phyloP scores from a whole-genome alignment of 2,888 invertebrate genomes.

The Venusia cambrica region DNA sequence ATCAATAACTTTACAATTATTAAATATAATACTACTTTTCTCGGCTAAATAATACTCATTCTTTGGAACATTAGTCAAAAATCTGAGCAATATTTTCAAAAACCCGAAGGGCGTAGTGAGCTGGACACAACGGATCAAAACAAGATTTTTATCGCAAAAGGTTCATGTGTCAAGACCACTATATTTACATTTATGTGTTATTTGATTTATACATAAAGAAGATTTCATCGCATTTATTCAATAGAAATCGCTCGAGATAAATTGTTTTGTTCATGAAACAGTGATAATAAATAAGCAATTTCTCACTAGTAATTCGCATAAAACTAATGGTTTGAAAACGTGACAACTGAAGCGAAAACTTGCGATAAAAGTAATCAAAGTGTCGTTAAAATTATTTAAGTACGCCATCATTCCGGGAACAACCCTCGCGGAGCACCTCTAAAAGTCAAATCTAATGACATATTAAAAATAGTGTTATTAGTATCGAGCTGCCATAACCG shows the following conservation, averaged over 20 bases:
- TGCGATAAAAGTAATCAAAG: slow-evolving; percentile 79
- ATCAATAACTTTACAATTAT: no score
- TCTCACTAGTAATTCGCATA: slow-evolving; percentile 72
- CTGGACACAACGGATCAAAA: no score
- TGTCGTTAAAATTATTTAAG: slow-evolving; percentile 77
- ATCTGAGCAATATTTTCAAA: no score
- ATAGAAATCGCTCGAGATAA: slow-evolving; percentile 37
- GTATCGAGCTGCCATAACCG: not conserved
- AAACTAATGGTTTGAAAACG: slow-evolving; percentile 78
- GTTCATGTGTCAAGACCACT: no score
- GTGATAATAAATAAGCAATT: slow-evolving; percentile 70
- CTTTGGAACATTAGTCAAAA: no score
- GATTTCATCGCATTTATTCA: slow-evolving; percentile 34
- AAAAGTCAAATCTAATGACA: slow-evolving; percentile 28
- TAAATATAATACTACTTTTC: no score
- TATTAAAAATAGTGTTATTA: slow-evolving; percentile 27
- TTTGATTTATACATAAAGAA: no score
- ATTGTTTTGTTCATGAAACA: slow-evolving; percentile 41
- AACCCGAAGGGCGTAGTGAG: no score
- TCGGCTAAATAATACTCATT: no score
- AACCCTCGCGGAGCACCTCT: slow-evolving; percentile 36
- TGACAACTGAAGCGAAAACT: slow-evolving; percentile 73
- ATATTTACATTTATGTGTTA: no score
- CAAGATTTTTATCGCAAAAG: no score
- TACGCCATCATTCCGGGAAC: slow-evolving; percentile 52